Base-by-base conservation (phyloP, 2,888 invertebrate genomes). In the Hydrotaea diabolus region DNA sequence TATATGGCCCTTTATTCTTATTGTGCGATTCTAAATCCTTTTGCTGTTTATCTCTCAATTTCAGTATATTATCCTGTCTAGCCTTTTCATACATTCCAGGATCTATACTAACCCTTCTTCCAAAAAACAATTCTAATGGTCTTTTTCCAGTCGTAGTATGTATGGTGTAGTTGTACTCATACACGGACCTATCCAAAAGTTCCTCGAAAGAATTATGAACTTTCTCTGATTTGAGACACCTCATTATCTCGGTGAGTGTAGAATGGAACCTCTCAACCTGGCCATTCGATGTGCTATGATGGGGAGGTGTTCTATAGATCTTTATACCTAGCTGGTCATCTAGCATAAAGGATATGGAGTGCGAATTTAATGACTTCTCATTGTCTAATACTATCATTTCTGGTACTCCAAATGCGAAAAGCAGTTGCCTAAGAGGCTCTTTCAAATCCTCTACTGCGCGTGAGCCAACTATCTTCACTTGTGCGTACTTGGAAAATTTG, bases 81-180 rank as follows among this genome's bases (percentile, higher is more conserved):
- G 62, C 43, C 2, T 39, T 71, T 46, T 76, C 75, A 0, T 59
- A 23, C 59, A 74, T 46, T 15, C 43, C 9, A 17, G 80, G 77
- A 9, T 78, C 31, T 5, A 64, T 76, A 43, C 26, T 73, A 2
- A 73, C 66, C 73, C 62, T 80, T 19, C 74, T 72, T 23, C 57
- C 59, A 39, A 79, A 72, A 46, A 82, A 82, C 62, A 43, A 13
- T 31, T 86, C 79, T 5, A 86, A 59, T 17, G 82, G 80, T 82
- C 74, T 82, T 62, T 57, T 73, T 13, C 57, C 64, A 39, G 64
- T 85, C 3, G 82, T 79, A 23, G 81, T 75, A 62, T 86, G 82
- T 11, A 82, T 66, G 2, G 85, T 80, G 17, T 73, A 72, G 26
- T 83, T 85, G 57, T 85, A 82, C 72, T 85, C 85, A 15, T 78